Percentiles rank a stretch among this genome's conserved stretches.
Evolutionary conservation across 2,888 invertebrate genomes (phyloP).

Genomic region (Eupithecia pulchellata): DNA sequence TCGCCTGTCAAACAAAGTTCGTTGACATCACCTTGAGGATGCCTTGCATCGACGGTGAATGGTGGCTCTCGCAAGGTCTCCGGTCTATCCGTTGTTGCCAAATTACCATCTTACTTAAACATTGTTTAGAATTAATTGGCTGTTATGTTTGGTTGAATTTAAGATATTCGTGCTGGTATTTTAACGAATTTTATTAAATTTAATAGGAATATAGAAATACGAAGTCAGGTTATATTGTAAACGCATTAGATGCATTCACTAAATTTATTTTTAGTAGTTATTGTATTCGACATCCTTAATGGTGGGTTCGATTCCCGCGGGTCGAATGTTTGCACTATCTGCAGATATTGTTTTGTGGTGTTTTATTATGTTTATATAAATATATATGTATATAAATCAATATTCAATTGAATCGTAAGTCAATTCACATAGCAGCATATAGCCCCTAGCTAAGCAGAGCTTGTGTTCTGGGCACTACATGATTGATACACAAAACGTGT

Average conservation of each 20-base stretch:
- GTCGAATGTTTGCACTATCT: too few species aligned
- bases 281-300: neutral
- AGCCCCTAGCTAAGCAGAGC: too few species aligned
- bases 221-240: too few species aligned
- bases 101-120: neutral
- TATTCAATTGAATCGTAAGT: too few species aligned
- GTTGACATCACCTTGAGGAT: constrained; percentile 29
- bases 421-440: too few species aligned
- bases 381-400: too few species aligned
- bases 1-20: constrained; percentile 7
- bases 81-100: constrained; percentile 18
- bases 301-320: neutral
- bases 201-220: neutral
- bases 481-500: too few species aligned
- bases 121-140: constrained; percentile 18
- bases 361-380: neutral
- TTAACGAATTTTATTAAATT: neutral
- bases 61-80: constrained; percentile 24
- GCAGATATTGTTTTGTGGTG: neutral
- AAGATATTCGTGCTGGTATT: neutral
- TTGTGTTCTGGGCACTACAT: too few species aligned
- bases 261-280: neutral
- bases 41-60: constrained; percentile 27
- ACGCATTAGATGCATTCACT: too few species aligned
- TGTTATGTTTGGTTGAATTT: neutral